Evolutionary conservation across 2,113 vertebrate genomes (phyloP).

Genomic region (Ramphastos sulfuratus): DNA sequence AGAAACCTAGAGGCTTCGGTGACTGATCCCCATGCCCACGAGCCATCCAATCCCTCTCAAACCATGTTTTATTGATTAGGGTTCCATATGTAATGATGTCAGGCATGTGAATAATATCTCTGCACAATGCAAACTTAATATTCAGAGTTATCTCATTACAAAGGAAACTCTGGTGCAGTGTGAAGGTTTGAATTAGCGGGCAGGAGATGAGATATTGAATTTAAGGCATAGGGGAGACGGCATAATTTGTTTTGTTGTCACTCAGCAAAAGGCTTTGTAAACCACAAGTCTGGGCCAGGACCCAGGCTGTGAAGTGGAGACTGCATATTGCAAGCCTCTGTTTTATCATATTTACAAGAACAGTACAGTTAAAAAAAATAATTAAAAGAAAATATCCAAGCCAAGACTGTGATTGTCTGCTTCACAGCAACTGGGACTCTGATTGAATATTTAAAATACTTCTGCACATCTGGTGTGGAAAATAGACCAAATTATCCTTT

Average conservation of each 20-base stretch:
- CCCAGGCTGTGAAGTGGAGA: slow-evolving; percentile 40
- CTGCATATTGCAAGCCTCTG: slow-evolving; percentile 26
- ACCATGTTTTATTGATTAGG: slow-evolving; percentile 64
- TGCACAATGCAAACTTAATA: slow-evolving; percentile 64
- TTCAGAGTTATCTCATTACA: slow-evolving; percentile 69
- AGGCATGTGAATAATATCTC: slow-evolving; percentile 52
- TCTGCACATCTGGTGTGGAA: slow-evolving; percentile 64
- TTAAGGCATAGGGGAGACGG: slow-evolving; percentile 54
- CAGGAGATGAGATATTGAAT: slow-evolving; percentile 69
- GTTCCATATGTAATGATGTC: slow-evolving; percentile 51
- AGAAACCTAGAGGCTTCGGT: not conserved
- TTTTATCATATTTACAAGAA: slow-evolving; percentile 34
- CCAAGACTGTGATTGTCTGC: slow-evolving; percentile 31
- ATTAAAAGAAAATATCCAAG: not conserved
- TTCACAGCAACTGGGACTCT: slow-evolving; percentile 48
- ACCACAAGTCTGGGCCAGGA: slow-evolving; percentile 34
- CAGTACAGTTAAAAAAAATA: not conserved
- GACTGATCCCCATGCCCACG: slow-evolving; percentile 42
- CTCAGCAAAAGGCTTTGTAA: slow-evolving; percentile 56
- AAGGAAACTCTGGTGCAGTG: slow-evolving; percentile 53
- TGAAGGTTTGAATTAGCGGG: slow-evolving; percentile 69
- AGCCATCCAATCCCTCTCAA: not conserved
- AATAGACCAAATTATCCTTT: slow-evolving; percentile 49
- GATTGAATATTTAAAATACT: slow-evolving; percentile 66
- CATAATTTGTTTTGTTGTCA: slow-evolving; percentile 69